Conservation (phyloP, 2,888 invertebrate species). For the Cerastis rubricosa region DNA sequence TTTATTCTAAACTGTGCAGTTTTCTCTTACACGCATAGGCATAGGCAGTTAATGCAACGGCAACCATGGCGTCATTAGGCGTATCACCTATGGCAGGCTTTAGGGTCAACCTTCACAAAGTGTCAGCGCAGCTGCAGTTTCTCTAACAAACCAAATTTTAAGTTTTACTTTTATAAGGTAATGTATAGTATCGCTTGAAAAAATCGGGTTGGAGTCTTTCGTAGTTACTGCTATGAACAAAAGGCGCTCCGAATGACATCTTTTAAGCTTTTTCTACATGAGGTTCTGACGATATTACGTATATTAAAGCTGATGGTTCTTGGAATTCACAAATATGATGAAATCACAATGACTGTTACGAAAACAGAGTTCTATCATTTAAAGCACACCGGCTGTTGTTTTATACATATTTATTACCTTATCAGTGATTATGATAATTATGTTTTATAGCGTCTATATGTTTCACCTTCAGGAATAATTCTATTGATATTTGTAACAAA, state of each 20-base stretch:
- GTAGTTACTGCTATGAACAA: not conserved
- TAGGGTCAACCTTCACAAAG: not conserved
- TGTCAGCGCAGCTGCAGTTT: not conserved
- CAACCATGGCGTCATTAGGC: no score
- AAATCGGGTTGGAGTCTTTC: not conserved
- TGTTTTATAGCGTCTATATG: conserved; percentile 22
- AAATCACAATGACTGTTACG: not conserved
- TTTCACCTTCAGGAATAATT: conserved; percentile 39
- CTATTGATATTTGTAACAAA: not conserved
- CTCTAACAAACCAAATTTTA: not conserved
- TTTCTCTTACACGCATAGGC: no score
- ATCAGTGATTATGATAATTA: conserved; percentile 39
- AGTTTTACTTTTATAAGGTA: not conserved
- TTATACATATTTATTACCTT: conserved; percentile 25
- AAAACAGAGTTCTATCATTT: not conserved
- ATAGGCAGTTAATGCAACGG: no score
- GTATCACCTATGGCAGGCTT: not conserved
- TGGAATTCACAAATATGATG: not conserved
- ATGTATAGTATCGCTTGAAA: not conserved
- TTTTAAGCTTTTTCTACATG: no score
- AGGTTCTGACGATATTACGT: not conserved
- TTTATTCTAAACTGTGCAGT: no score
- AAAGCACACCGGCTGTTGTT: conserved; percentile 17
- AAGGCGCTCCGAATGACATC: not conserved
- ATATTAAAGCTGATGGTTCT: not conserved